phyloP scores from a whole-genome alignment of 2,113 vertebrate species.

The Egretta garzetta region DNA sequence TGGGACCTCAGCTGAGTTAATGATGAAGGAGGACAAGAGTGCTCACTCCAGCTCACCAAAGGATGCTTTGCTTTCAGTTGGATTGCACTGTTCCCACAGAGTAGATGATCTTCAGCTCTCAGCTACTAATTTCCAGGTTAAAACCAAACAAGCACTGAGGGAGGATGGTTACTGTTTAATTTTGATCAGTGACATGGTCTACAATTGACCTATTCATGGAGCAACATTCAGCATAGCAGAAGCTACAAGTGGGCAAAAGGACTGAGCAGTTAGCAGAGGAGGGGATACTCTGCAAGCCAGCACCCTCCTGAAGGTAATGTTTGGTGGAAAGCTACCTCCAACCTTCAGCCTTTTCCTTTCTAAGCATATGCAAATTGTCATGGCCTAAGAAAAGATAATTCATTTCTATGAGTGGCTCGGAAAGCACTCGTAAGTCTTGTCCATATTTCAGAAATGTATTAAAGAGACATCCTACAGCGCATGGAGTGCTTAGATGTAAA shows the following conservation, averaged over 20 bases:
- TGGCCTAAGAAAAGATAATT: background rate
- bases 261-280: background rate
- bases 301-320: background rate
- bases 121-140: background rate
- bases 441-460: background rate
- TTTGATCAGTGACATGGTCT: background rate
- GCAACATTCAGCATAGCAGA: background rate
- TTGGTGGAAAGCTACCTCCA: background rate
- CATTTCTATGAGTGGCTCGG: background rate
- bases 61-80: background rate
- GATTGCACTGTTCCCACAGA: background rate
- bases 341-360: background rate
- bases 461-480: background rate
- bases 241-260: background rate
- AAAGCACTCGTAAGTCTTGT: background rate
- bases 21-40: background rate
- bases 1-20: background rate
- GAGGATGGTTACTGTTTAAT: background rate
- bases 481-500: background rate
- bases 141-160: background rate
- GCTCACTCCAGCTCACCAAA: background rate
- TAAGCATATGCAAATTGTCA: background rate
- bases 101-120: background rate
- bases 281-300: background rate
- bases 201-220: background rate